Evolutionary conservation across 2,797 vertebrate genomes (phyloP), one percentile per base, ranked within the genome.

Genomic region (Anableps anableps): DNA sequence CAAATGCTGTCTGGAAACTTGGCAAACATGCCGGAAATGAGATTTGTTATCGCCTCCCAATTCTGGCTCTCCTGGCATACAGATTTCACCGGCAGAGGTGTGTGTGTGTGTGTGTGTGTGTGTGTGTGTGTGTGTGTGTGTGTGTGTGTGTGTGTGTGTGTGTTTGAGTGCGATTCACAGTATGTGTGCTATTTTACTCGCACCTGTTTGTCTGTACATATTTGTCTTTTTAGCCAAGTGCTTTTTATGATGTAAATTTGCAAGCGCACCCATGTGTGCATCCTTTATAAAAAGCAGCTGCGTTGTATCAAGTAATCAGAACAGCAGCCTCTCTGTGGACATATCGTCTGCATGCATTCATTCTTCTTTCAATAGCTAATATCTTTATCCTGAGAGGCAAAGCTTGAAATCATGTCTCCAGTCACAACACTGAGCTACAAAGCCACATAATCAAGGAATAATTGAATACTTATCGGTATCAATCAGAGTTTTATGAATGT

Each of bases 1-100:
- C 92, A 89, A 92, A 92, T 87, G 92, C 76, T 41, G 83, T 83
- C 85, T 84, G 88, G 89, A 89, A 91, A 88, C 81, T 79, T 84
- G 81, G 91, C 89, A 89, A 91, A 93, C 88, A 88, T n/a, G 76
- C 53, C 82, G 89, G 93, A 95, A 93, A 94, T 95, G 80, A 94
- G 83, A 93, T 92, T 86, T 92, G 87, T 91, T 94, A 94, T 95
- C 92, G 17, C 72, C 76, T 53, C 73, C 78, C 9, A 53, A 81
- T 84, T 80, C 83, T 76, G 76, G 86, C 80, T 68, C 58, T 36
- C 1, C 82, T 60, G 77, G 81, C 90, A 88, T 88, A 86, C 81
- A 62, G 79, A 87, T 88, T 2, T 50, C 72, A 74, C 72, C 53
- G 36, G 29, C 43, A 48, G 75, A 29, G 14, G 50, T 76, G 85